These are phyloP conservation scores for Callosobruchus maculatus DNA, from an alignment of 2,888 invertebrate species.

Conservation along the genomic window DNA sequence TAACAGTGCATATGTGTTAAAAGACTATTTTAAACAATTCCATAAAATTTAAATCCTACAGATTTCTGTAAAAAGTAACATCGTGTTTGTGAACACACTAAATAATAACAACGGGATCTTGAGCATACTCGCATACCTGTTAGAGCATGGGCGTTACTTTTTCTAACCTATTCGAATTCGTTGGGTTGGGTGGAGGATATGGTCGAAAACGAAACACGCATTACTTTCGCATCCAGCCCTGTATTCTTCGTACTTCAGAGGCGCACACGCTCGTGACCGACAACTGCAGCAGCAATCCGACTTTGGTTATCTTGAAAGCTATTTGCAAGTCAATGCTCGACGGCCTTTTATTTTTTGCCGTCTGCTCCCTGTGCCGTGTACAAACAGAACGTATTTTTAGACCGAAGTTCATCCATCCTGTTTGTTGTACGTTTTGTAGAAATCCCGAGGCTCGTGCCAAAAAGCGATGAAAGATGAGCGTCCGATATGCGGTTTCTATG, in stretches of 20 bases:
- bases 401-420: not conserved
- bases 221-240: too few species aligned
- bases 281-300: not conserved
- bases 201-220: too few species aligned
- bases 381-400: not conserved
- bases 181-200: too few species aligned
- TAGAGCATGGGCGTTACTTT: too few species aligned
- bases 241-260: not conserved
- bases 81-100: too few species aligned
- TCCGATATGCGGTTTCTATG: not conserved
- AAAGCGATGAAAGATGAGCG: not conserved
- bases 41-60: too few species aligned
- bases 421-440: not conserved
- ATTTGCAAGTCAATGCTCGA: not conserved
- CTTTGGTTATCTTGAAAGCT: not conserved
- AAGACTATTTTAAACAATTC: too few species aligned
- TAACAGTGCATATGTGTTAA: too few species aligned
- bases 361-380: not conserved
- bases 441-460: not conserved
- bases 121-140: too few species aligned
- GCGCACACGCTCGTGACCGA: not conserved
- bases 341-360: not conserved
- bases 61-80: too few species aligned
- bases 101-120: too few species aligned
- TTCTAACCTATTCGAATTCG: too few species aligned